A percentile compares a stretch with the other conserved stretches of the same genome.
Evolutionary conservation across 2,113 vertebrate species (phyloP).

Genomic region (Chloroceryle aenea): DNA sequence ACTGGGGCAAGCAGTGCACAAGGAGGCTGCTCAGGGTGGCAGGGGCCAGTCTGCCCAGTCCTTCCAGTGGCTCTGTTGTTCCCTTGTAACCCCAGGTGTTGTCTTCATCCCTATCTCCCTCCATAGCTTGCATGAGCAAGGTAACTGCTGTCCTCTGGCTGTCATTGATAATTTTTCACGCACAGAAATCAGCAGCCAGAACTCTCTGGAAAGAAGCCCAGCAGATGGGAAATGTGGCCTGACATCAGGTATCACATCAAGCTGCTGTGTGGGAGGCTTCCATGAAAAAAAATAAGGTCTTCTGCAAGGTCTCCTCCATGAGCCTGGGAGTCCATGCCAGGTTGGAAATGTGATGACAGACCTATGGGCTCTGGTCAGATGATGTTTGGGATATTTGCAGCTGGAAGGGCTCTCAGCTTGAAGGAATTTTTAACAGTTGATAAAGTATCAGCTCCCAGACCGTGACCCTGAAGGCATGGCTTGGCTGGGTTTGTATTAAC

Average conservation of each 20-base stretch:
- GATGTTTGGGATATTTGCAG: neutral
- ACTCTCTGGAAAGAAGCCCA: neutral
- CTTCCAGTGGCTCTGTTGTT: neutral
- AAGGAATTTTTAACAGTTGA: neutral
- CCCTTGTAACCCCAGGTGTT: neutral
- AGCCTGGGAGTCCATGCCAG: neutral
- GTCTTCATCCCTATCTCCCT: neutral
- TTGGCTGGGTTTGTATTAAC: neutral
- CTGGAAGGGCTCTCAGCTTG: neutral
- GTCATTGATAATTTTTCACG: neutral
- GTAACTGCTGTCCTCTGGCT: neutral
- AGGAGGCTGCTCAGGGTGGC: accelerated
- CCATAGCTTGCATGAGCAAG: neutral
- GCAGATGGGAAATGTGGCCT: neutral
- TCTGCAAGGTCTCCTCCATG: neutral
- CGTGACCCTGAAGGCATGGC: neutral
- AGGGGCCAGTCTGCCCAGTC: neutral
- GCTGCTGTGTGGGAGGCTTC: neutral
- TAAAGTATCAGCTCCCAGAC: neutral
- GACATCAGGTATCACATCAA: neutral
- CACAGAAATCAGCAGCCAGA: neutral
- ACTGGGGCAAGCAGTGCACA: neutral
- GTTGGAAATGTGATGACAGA: neutral
- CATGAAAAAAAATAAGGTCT: neutral
- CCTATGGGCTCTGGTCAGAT: neutral